phyloP scores from a whole-genome alignment of 2,797 vertebrate species.

The Anabas testudineus region DNA sequence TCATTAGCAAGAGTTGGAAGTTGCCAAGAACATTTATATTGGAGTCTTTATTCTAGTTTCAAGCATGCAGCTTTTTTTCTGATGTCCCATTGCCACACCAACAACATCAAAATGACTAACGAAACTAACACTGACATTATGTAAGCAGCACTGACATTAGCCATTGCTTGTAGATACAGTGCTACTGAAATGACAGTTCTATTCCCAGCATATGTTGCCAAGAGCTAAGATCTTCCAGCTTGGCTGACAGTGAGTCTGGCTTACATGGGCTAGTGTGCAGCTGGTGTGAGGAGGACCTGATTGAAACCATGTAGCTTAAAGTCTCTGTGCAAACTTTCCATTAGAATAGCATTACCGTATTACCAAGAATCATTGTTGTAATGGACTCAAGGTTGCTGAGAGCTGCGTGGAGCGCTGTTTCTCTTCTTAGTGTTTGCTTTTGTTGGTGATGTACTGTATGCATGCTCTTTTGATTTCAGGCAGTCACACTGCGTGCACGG shows the following conservation, averaged over 20 bases:
- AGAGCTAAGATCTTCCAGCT: slow-evolving; percentile 41
- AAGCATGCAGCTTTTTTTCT: too few species aligned
- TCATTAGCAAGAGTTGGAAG: too few species aligned
- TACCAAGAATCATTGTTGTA: slow-evolving; percentile 27
- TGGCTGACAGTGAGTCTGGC: slow-evolving; percentile 37
- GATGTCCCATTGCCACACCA: background rate
- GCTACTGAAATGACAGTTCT: background rate
- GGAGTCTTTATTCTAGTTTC: too few species aligned
- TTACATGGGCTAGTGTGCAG: slow-evolving; percentile 40
- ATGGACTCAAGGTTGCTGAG: slow-evolving; percentile 11
- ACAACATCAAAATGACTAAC: background rate
- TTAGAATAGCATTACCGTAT: slow-evolving; percentile 46
- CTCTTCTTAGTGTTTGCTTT: slow-evolving; percentile 14
- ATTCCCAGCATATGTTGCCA: slow-evolving; percentile 23
- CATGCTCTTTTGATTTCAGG: slow-evolving; percentile 27
- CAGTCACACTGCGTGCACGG: slow-evolving; percentile 30
- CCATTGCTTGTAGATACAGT: slow-evolving; percentile 4
- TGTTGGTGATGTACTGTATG: slow-evolving; percentile 7
- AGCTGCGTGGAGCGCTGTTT: slow-evolving; percentile 2
- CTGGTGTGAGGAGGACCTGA: slow-evolving; percentile 53
- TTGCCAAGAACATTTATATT: too few species aligned
- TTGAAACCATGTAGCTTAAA: slow-evolving; percentile 57
- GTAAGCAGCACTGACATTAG: background rate
- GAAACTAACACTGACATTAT: slow-evolving; percentile 4
- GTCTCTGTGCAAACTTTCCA: slow-evolving; percentile 53